Percentiles rank a stretch among this genome's conserved stretches.
Conservation (phyloP, 2,113 vertebrate species). For the Rutilus rutilus region DNA sequence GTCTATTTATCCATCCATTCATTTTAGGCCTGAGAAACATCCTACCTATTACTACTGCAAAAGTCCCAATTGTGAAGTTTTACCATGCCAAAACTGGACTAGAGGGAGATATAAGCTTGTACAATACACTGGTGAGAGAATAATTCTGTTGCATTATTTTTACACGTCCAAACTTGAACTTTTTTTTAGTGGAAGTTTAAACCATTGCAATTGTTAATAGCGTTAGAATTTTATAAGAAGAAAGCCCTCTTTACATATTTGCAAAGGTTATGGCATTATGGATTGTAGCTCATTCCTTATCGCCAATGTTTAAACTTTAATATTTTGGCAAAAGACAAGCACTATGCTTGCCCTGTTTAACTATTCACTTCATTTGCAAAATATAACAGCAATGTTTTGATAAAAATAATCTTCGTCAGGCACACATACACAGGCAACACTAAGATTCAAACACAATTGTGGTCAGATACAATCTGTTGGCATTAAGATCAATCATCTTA, state of each 20-base stretch:
- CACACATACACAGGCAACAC: no score
- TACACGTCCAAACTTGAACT: neutral
- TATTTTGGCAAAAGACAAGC: neutral
- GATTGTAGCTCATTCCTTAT: neutral
- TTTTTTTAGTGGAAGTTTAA: neutral
- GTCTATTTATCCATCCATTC: constrained; percentile 52
- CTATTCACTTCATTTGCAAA: no score
- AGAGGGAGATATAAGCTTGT: constrained; percentile 97
- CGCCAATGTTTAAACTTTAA: neutral
- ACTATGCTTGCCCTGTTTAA: neutral
- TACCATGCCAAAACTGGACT: constrained; percentile 92
- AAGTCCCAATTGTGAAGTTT: constrained; percentile 99
- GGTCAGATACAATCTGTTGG: no score
- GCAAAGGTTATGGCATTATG: neutral
- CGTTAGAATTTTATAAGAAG: neutral
- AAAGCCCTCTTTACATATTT: neutral
- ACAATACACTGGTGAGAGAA: constrained; percentile 92
- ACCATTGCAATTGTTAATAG: neutral
- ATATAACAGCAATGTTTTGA: no score
- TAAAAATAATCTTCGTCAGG: no score
- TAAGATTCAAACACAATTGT: no score
- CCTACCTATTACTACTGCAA: constrained; percentile 98
- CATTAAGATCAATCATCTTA: no score
- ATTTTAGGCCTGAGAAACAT: constrained; percentile 93
- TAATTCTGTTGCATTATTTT: neutral